A percentile compares a stretch with the other conserved stretches of the same genome.
Evolutionary conservation across 2,113 vertebrate species (phyloP).

Genomic region (Eidolon helvum): DNA sequence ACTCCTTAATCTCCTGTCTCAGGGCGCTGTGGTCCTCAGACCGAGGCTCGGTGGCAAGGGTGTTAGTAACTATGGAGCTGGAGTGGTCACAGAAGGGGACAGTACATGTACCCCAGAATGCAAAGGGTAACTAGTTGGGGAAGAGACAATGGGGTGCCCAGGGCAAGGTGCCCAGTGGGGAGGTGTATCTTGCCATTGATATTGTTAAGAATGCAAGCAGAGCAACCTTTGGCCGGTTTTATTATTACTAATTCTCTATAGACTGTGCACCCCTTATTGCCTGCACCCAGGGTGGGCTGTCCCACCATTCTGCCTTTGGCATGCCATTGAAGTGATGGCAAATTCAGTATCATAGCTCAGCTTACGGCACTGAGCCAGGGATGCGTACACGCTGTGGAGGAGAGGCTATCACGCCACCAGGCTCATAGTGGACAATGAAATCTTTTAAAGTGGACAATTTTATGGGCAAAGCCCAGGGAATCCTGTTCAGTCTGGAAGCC

Average conservation of each 20-base stretch:
- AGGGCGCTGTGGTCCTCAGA: background rate
- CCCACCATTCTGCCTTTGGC: background rate
- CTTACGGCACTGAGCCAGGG: background rate
- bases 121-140: background rate
- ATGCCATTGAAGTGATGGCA: background rate
- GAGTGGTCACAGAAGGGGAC: background rate
- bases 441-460: background rate
- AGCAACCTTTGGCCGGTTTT: background rate
- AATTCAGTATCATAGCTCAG: background rate
- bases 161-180: background rate
- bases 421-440: background rate
- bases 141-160: background rate
- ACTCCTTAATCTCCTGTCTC: background rate
- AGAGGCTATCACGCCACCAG: background rate
- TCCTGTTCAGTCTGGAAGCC: background rate
- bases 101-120: background rate
- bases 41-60: background rate
- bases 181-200: background rate
- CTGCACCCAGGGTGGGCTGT: background rate
- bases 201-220: background rate
- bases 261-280: background rate
- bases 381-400: fast-evolving
- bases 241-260: background rate
- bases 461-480: background rate
- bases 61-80: background rate